Evolutionary conservation across 2,888 invertebrate genomes (phyloP).

Genomic region (Loripinus fragilis): DNA sequence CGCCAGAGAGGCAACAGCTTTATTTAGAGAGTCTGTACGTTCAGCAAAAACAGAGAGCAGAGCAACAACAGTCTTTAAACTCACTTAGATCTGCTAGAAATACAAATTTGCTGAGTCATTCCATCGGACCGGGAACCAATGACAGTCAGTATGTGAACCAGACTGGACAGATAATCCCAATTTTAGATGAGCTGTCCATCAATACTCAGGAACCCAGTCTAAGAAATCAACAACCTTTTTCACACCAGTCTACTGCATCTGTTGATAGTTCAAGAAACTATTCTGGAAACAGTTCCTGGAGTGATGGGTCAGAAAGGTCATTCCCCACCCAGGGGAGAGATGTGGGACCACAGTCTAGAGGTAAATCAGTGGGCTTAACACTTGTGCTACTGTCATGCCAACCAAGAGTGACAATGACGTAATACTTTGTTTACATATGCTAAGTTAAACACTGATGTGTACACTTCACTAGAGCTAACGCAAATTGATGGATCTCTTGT

Average conservation of each 20-base stretch:
- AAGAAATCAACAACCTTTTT: neutral
- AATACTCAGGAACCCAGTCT: conserved; percentile 1
- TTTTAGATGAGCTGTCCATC: neutral
- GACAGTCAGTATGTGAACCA: neutral
- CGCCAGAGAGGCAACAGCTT: neutral
- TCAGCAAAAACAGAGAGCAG: no score
- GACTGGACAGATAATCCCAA: neutral
- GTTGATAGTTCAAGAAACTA: neutral
- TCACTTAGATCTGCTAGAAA: no score
- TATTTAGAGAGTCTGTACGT: neutral
- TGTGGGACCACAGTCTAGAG: neutral
- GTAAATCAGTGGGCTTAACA: no score
- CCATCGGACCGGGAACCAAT: neutral
- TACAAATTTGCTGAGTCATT: neutral
- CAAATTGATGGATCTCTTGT: no score
- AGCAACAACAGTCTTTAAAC: no score
- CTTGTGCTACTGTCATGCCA: no score
- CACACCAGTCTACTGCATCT: neutral
- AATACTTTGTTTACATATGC: no score
- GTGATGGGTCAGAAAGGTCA: neutral
- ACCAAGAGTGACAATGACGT: no score
- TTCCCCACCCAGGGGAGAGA: neutral
- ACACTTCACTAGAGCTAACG: no score
- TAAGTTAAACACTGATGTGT: no score
- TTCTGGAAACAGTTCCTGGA: neutral